Conservation (phyloP, 2,797 vertebrate species). For the Macroramphosus scolopax region DNA sequence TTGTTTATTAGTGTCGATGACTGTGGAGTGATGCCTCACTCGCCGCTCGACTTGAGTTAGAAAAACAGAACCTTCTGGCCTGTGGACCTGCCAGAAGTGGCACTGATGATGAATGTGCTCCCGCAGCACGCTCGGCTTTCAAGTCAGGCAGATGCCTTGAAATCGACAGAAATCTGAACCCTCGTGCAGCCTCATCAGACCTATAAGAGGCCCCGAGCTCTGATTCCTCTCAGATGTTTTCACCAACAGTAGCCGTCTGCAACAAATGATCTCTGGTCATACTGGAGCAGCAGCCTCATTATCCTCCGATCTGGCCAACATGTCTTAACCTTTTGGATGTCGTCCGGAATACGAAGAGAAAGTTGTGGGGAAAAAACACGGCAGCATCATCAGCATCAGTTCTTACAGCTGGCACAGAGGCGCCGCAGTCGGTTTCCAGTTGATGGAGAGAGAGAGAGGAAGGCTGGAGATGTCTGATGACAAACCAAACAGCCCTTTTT, state of each 20-base stretch:
- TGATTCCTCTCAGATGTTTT: constrained; percentile 56
- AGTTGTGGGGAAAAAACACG: too few relatives aligned
- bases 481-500: too few relatives aligned
- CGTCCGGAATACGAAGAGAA: too few relatives aligned
- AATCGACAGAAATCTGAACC: constrained; percentile 29
- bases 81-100: too few relatives aligned
- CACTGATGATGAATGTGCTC: constrained; percentile 58
- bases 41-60: constrained; percentile 14
- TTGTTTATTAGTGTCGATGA: constrained; percentile 14
- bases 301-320: too few relatives aligned
- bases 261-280: constrained; percentile 31
- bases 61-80: too few relatives aligned
- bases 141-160: constrained; percentile 35
- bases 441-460: background rate
- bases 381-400: too few relatives aligned
- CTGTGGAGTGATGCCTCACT: background rate
- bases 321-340: too few relatives aligned
- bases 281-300: constrained; percentile 28
- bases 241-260: constrained; percentile 53
- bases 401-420: too few relatives aligned
- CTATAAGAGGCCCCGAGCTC: constrained; percentile 19
- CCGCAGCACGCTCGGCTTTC: constrained; percentile 12
- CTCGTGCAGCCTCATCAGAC: constrained; percentile 21
- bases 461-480: too few relatives aligned
- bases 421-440: background rate